A percentile compares a stretch with the other conserved stretches of the same genome.
Conservation (phyloP, 2,113 vertebrate species). For the Xyliphius kryptos region DNA sequence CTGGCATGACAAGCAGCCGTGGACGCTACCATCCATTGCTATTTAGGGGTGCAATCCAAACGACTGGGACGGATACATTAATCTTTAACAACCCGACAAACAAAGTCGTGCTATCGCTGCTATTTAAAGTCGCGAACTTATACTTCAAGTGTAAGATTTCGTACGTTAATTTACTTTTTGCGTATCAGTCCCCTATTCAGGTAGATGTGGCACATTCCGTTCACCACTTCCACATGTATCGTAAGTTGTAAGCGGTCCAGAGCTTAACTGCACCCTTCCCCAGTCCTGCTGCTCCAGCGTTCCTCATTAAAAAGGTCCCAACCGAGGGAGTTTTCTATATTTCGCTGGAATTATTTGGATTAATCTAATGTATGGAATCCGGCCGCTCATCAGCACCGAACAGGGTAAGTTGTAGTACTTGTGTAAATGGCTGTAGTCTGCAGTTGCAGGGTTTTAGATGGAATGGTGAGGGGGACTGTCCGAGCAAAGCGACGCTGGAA, state of each 20-base stretch:
- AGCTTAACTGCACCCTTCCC: slow-evolving; percentile 15
- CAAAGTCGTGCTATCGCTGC: neutral
- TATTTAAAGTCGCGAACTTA: too few species aligned
- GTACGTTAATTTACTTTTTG: too few species aligned
- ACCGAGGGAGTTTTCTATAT: neutral
- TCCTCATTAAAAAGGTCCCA: neutral
- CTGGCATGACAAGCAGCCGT: slow-evolving; percentile 62
- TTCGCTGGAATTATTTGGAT: slow-evolving; percentile 15
- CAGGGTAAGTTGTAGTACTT: slow-evolving; percentile 25
- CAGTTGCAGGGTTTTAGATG: neutral
- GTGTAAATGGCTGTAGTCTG: neutral
- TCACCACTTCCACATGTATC: slow-evolving; percentile 56
- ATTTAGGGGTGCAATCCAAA: slow-evolving; percentile 16
- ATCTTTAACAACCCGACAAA: neutral
- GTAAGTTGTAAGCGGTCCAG: slow-evolving; percentile 31
- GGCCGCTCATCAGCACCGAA: too few species aligned
- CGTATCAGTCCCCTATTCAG: too few species aligned
- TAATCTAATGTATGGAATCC: neutral
- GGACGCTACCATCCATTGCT: slow-evolving; percentile 58
- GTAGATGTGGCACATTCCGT: slow-evolving; percentile 29
- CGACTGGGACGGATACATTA: rapidly evolving
- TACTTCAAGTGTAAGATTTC: too few species aligned
- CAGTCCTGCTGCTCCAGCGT: neutral
- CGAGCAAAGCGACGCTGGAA: neutral
- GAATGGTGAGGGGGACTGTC: neutral